Base-by-base conservation (phyloP, 2,888 invertebrate species). In the Dugesia japonica region DNA sequence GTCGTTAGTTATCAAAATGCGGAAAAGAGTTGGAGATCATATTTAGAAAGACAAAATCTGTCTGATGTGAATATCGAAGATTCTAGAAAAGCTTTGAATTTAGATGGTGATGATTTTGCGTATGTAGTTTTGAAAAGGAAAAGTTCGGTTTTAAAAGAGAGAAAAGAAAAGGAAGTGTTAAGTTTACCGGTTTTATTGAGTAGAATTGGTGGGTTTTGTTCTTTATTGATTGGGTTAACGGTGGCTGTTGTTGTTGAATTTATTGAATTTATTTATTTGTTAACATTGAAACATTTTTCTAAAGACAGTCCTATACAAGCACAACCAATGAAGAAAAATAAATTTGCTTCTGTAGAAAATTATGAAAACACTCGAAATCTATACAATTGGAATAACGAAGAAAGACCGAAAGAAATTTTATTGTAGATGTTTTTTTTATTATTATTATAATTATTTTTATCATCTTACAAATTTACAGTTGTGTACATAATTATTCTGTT, bases 131-230 rank as follows among this genome's bases (percentile, higher is more conserved):
- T 73, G 26, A 73, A 73, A 33, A 73, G 26, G n/a, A 73, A 73
- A n/a, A 73, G 33, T 26, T 23, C 74, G 20, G 31, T 26, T 73
- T n/a, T 38, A 4, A 73, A 38, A 26, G 33, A 26, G 7, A 73
- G 42, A 33, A 20, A 7, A 9, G 74, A 73, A 38, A 73, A 73
- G 74, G 26, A 38, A 38, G 38, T 73, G 7, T 26, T 73, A 1
- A 73, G 31, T 38, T 33, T 73, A 33, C 15, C 31, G n/a, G 74
- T 73, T 38, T n/a, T 73, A 23, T 26, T 73, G 26, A 73, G 74
- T 73, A 42, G 74, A 20, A 73, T 73, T n/a, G 74, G 74, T 15
- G 74, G 74, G 23, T 38, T 73, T n/a, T 73, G 74, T 38, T 73
- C 74, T 26, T 33, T 73, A 26, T 28, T 38, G 23, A 73, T 73